phyloP scores from a whole-genome alignment of 2,113 vertebrate genomes.

The Miniopterus natalensis region DNA sequence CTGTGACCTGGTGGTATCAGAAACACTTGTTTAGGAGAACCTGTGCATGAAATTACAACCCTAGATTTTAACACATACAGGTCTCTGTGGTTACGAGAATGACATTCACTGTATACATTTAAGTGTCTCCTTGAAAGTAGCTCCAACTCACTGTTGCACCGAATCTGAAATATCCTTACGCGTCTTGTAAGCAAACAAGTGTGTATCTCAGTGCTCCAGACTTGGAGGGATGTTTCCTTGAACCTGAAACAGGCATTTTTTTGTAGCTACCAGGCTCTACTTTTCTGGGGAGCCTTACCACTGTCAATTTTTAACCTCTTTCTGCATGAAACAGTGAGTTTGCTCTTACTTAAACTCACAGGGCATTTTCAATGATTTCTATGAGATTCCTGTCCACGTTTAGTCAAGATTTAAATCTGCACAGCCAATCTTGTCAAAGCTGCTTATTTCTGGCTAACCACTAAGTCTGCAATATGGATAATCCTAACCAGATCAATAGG shows the following conservation, averaged over 20 bases:
- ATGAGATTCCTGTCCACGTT: background rate
- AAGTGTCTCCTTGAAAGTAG: background rate
- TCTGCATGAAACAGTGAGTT: background rate
- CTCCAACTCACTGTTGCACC: background rate
- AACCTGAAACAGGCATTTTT: background rate
- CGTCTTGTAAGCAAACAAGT: background rate
- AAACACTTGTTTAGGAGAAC: background rate
- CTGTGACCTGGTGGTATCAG: accelerated
- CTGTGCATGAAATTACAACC: background rate
- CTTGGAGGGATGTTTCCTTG: background rate
- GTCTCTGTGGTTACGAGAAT: background rate
- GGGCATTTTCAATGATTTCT: background rate
- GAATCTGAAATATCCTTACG: background rate
- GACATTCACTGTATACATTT: background rate
- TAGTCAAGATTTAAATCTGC: background rate
- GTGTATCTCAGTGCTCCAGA: background rate
- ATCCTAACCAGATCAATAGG: background rate
- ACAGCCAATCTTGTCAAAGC: background rate
- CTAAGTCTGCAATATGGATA: background rate
- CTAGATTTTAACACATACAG: background rate
- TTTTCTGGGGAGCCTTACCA: background rate
- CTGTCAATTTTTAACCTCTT: background rate
- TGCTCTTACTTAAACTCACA: background rate
- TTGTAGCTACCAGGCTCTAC: background rate
- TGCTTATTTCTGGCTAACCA: background rate